Base-by-base conservation (phyloP, 2,797 vertebrate species). In the Euthynnus affinis region DNA sequence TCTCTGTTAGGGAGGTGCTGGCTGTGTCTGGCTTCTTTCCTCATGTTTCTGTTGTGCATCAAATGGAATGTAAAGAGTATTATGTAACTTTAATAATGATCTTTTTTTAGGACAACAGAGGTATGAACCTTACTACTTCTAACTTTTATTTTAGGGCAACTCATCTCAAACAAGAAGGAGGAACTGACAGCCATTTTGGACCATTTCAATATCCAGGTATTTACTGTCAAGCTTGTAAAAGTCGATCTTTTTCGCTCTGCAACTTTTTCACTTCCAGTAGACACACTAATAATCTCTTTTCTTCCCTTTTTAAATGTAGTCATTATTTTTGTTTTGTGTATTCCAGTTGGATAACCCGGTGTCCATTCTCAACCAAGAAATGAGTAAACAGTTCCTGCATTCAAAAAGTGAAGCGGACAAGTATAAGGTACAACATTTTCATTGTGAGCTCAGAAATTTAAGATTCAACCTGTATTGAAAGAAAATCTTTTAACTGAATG, bases 361-460 rank as follows among this genome's bases (percentile, higher is more conserved):
- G n/a, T 93, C 93, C 27, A 92, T 94, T 27, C 88, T 95, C 53
- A 95, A 87, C 81, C 94, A 95, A 69, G 94, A 95, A 81, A 95
- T 94, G 92, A 94, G 93, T 65, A 95, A 94, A 82, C 93, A 94
- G 70, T 94, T 95, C 82, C 89, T 95, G 48, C 92, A 94, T 78
- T 93, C 94, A 29, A 95, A 94, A 88, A 94, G 68, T 56, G 93
- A 94, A 89, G 75, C 93, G 0, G 94, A 95, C 81, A 91, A 90
- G 48, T 91, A 90, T 42, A 90, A 91, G 87, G 90, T 91, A 40
- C 5, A 1, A 1, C 18, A 2, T 7, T 3, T 34, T 42, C 2
- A 1, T 42, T 3, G 14, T 22, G 44, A 53, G 12, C 7, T 20
- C 49, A 10, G 2, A 5, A 22, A 66, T 23, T n/a, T 20, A 59